Evolutionary conservation across 2,113 vertebrate species (phyloP), one percentile per base, ranked within the genome.

Genomic region (Cichladusa arquata): DNA sequence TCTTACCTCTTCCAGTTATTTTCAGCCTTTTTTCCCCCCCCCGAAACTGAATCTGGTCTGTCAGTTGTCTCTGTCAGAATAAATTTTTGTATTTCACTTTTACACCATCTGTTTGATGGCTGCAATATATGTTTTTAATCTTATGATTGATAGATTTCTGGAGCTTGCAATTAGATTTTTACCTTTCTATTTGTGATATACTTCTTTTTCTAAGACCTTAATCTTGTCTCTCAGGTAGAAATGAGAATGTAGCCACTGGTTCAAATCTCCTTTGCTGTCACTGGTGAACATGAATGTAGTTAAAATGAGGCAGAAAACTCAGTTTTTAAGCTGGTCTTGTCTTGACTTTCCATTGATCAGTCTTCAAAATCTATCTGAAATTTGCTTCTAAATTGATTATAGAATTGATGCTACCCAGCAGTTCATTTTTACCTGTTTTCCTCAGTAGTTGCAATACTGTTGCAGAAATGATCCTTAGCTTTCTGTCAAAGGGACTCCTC

Each of bases 31-130:
- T 38, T 31, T 14, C 18, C 11, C 7, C 1, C 1, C 4, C 9
- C 15, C 5, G 14, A 7, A 64, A 5, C 48, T 85, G 93, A 92
- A 80, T 85, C 81, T 90, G 19, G 66, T 95, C 71, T 94, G 81
- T 84, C 92, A 81, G 89, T 95, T 95, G 38, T 83, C 64, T 85
- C 47, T 91, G 84, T 90, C 79, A 94, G 90, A 96, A 90, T 72
- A 92, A 86, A 90, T 83, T 90, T 76, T 65, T 36, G 19, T 85
- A 38, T 90, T 82, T 88, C 0, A 0, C 38, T 92, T 94, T 92
- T 83, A 54, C 24, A 34, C 90, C 90, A 92, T 96, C 93, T 95
- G 93, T 86, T 91, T 88, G 81, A 47, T 64, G 69, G 79, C 71
- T 92, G 79, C 58, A 77, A 18, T 95, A 4, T 65, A 85, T 77